phyloP scores from a whole-genome alignment of 2,797 vertebrate species.

The Cephalopachus bancanus region DNA sequence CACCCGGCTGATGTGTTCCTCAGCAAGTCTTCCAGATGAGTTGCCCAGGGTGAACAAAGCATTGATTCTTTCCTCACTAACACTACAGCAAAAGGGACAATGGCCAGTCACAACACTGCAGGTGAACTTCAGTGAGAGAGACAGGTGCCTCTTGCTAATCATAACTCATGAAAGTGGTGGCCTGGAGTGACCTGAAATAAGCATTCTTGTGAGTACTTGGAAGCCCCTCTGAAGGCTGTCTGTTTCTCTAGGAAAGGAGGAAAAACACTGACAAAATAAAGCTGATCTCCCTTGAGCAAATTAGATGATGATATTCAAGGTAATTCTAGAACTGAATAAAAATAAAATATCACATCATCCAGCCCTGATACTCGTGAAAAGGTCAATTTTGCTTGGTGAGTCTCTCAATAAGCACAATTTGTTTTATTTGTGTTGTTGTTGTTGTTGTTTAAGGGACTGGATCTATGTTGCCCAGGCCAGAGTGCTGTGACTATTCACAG shows the following conservation, averaged over 20 bases:
- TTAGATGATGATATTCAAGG: neutral
- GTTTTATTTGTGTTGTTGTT: no score
- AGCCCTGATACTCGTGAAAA: neutral
- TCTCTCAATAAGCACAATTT: no score
- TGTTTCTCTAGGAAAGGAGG: neutral
- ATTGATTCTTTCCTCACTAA: neutral
- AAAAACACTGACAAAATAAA: neutral
- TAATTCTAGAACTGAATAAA: neutral
- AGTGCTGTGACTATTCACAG: no score
- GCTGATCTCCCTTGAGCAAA: neutral
- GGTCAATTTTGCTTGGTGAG: neutral
- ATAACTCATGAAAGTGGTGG: neutral
- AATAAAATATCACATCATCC: neutral
- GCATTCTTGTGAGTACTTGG: no score
- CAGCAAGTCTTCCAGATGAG: neutral
- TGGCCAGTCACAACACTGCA: neutral
- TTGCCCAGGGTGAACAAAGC: accelerated
- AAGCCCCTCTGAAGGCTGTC: neutral
- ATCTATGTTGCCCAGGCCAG: no score
- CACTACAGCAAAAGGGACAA: neutral
- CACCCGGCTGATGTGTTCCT: neutral
- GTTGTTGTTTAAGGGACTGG: no score
- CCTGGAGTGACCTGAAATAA: neutral
- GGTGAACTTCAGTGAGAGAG: neutral
- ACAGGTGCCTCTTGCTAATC: neutral